Conservation (phyloP, 2,113 vertebrate species). For the Alaudala cheleensis region DNA sequence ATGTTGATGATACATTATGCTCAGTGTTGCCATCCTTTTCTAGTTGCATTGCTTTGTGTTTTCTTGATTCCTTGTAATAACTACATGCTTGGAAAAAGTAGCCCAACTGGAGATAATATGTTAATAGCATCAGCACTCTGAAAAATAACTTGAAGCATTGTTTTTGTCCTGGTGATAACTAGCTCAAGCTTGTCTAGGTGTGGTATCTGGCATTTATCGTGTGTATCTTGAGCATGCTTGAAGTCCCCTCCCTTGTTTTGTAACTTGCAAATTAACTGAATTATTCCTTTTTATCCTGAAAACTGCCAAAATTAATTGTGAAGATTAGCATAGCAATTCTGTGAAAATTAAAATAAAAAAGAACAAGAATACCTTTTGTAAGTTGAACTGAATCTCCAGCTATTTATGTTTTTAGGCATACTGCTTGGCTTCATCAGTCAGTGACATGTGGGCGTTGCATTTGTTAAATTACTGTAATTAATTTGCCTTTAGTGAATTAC, state of each 20-base stretch:
- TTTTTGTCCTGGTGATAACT: conserved; percentile 38
- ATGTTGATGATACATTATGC: background rate
- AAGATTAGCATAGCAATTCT: background rate
- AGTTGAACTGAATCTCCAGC: background rate
- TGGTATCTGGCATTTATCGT: conserved; percentile 27
- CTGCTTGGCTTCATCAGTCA: conserved; percentile 13
- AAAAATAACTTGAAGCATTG: conserved; percentile 20
- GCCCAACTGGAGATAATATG: background rate
- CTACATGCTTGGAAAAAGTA: background rate
- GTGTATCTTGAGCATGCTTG: conserved; percentile 5
- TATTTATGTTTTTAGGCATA: conserved; percentile 19
- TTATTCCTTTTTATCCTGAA: conserved; percentile 17
- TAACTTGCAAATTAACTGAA: conserved; percentile 6
- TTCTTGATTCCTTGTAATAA: background rate
- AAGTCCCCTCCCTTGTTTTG: conserved; percentile 45
- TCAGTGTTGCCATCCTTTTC: background rate
- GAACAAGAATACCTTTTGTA: background rate
- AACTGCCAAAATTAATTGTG: background rate
- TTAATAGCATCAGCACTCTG: background rate
- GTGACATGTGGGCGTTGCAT: background rate
- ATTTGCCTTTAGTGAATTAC: conserved; percentile 30
- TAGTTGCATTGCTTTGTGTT: background rate
- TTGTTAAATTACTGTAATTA: conserved; percentile 44
- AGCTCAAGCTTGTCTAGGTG: conserved; percentile 56
- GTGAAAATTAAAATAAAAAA: background rate